Evolutionary conservation across 2,113 vertebrate species (phyloP).

Genomic region (Platichthys stellatus): DNA sequence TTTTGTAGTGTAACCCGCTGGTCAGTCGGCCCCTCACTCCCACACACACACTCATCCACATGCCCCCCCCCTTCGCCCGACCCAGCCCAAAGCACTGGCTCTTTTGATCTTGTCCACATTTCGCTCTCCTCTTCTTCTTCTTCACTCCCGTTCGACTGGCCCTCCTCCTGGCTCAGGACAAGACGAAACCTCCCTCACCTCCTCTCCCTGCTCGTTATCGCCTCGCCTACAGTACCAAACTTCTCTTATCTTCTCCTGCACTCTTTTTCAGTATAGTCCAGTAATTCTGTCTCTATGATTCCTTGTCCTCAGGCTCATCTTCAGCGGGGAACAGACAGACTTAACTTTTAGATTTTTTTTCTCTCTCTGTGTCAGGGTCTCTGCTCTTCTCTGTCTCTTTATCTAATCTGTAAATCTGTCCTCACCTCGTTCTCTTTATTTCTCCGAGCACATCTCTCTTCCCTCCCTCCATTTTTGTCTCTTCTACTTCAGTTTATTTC

Average conservation of each 20-base stretch:
- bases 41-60: slow-evolving; percentile 46
- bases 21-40: slow-evolving; percentile 60
- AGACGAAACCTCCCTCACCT: slow-evolving; percentile 36
- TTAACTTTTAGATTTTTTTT: neutral
- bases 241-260: slow-evolving; percentile 1
- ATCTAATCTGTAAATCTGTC: slow-evolving; percentile 55
- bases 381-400: slow-evolving; percentile 11
- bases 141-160: slow-evolving; percentile 36
- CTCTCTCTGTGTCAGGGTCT: slow-evolving; percentile 3
- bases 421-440: slow-evolving; percentile 75
- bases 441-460: slow-evolving; percentile 51
- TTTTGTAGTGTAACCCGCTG: slow-evolving; percentile 72
- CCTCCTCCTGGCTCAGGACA: slow-evolving; percentile 28
- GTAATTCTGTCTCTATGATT: neutral
- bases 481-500: neutral
- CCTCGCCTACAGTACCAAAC: neutral
- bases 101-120: slow-evolving; percentile 67
- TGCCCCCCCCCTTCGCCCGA: slow-evolving; percentile 46
- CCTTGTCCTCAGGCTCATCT: neutral
- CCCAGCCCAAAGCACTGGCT: slow-evolving; percentile 22
- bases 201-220: slow-evolving; percentile 36
- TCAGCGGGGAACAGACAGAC: neutral
- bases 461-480: neutral
- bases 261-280: slow-evolving; percentile 10
- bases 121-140: slow-evolving; percentile 27